Base-by-base conservation (phyloP, 2,113 vertebrate species). In the Peromyscus californicus region DNA sequence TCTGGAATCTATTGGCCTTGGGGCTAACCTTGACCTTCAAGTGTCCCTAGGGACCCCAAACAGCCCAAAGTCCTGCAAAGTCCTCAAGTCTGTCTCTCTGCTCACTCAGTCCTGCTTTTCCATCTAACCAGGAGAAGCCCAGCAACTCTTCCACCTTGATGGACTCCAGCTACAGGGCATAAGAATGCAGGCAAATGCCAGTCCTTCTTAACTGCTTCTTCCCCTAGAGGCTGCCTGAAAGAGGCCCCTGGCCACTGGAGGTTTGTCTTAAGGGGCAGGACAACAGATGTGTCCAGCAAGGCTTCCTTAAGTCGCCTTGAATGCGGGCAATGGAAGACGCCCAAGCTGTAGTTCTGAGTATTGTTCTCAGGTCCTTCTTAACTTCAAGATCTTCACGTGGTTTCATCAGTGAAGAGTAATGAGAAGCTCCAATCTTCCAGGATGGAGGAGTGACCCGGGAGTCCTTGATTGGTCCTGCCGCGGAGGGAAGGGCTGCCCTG, bases 401-500 rank as follows among this genome's bases (percentile, higher is more conserved):
- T 91, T 51, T 76, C n/a, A 76, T 69, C 90, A 80, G 86, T 31
- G 45, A 22, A 86, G 21, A 84, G 15, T 59, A 75, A 82, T 5
- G 21, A 94, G 54, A 92, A 33, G 17, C n/a, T 80, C 80, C 57
- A 70, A 26, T 89, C 82, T 82, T 86, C 89, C 72, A 91, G 89
- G 95, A 90, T 92, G 88, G 74, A 94, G 91, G 95, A 97, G 82
- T 19, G 59, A 29, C 61, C 88, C 33, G 5, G 70, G 39, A 89
- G 51, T 19, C 87, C 67, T 91, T 93, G 96, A 97, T 98, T 97
- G 96, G 97, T 79, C 89, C 82, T 84, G 29, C 51, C 7, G 0
- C 6, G 54, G 24, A 91, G 90, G 67, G 90, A 36, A 91, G 61
- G 67, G 61, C 63, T 93, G 82, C 98, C 96, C 36, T 98, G 96